These are phyloP conservation scores for Alectura lathami DNA, from an alignment of 2,113 vertebrate species.

Conservation along the genomic window DNA sequence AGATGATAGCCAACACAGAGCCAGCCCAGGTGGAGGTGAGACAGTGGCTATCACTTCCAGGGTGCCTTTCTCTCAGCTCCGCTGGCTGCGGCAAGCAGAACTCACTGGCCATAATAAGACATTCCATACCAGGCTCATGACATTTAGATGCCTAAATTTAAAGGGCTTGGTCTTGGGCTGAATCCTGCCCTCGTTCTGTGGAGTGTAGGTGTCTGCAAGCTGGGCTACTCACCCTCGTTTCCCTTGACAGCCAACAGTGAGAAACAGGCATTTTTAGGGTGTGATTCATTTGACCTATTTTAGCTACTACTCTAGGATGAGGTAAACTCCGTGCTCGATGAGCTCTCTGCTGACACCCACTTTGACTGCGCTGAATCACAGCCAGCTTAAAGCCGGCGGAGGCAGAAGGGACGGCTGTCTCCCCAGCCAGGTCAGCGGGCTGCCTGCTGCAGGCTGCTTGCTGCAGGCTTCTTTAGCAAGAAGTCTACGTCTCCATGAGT, in stretches of 20 bases:
- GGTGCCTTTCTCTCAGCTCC: neutral
- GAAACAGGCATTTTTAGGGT: slow-evolving; percentile 63
- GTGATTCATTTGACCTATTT: slow-evolving; percentile 73
- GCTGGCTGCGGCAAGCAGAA: neutral
- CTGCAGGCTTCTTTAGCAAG: neutral
- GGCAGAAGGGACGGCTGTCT: neutral
- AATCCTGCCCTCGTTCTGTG: slow-evolving; percentile 48
- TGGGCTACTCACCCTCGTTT: slow-evolving; percentile 44
- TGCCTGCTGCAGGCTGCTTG: neutral
- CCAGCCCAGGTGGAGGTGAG: neutral
- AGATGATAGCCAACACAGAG: neutral
- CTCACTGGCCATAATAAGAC: neutral
- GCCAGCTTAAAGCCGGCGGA: neutral
- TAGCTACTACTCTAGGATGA: slow-evolving; percentile 60
- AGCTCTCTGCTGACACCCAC: slow-evolving; percentile 66
- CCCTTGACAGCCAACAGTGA: slow-evolving; percentile 46
- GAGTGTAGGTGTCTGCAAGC: slow-evolving; percentile 52
- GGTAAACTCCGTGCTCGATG: slow-evolving; percentile 22
- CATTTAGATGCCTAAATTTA: slow-evolving; percentile 36
- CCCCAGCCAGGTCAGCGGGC: neutral
- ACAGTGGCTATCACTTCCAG: neutral
- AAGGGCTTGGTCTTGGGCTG: neutral
- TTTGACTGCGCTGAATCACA: neutral
- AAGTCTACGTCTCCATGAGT: neutral
- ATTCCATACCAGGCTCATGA: neutral